Evolutionary conservation across 2,797 vertebrate species (phyloP).

Genomic region (Poecile montanus): DNA sequence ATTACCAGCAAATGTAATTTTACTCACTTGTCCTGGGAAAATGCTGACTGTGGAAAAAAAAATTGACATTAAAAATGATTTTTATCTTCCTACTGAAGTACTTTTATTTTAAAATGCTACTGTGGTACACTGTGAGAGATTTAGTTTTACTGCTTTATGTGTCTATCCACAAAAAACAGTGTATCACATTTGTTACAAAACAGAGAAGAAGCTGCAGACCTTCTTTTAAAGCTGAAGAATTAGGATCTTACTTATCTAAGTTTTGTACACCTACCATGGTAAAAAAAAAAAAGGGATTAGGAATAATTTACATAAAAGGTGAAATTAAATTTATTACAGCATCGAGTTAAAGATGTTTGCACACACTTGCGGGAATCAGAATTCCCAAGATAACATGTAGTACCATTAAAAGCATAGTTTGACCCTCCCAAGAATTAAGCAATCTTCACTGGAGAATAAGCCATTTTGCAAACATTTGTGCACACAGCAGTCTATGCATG

Average conservation of each 20-base stretch:
- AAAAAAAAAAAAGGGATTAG: neutral
- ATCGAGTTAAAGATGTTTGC: neutral
- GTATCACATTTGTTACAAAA: neutral
- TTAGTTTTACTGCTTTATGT: neutral
- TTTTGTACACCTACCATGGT: neutral
- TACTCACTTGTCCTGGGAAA: neutral
- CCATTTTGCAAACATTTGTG: neutral
- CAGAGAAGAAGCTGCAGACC: neutral
- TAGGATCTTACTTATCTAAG: neutral
- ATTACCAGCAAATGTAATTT: neutral
- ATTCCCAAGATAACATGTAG: neutral
- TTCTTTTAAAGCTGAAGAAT: neutral
- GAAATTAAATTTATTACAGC: neutral
- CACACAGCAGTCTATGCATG: neutral
- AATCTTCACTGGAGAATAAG: neutral
- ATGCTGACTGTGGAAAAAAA: neutral
- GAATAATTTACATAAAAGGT: neutral
- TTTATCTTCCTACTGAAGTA: neutral
- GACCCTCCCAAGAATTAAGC: neutral
- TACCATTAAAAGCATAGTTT: neutral
- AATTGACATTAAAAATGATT: neutral
- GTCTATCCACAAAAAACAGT: neutral
- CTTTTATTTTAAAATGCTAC: neutral
- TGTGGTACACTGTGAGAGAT: neutral
- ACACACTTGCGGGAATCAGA: neutral